Evolutionary conservation across 2,113 vertebrate genomes (phyloP), one percentile per base, ranked within the genome.

Genomic region (Oenanthe oenanthe): DNA sequence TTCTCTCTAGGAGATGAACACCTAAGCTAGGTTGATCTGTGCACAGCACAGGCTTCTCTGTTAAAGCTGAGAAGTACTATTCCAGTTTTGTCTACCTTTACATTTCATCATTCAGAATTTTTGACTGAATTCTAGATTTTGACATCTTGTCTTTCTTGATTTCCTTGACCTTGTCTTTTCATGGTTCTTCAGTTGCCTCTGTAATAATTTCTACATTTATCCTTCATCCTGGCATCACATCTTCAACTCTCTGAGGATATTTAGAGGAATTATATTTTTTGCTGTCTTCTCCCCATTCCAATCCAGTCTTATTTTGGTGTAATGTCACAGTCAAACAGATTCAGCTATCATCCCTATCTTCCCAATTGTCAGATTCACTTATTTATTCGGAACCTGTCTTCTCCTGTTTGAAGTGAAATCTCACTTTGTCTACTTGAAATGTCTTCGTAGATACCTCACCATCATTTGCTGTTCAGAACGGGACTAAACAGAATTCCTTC

Each of bases 331-430:
- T 71, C 89, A 76, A 83, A 73, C 54, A 80, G 58, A 95, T 70
- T 84, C 63, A 77, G 56, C 56, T 77, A 65, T 85, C 66, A 76
- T 73, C 42, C 26, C 85, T 54, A 2, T 60, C 12, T 93, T 93
- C 13, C 22, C 62, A 89, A 4, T 80, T 72, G 58, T 76, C 85
- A 92, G 45, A 65, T 88, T 53, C 36, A 32, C 13, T 93, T 91
- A 79, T 53, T 96, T 85, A 70, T 79, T 88, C 82, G 62, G 78
- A 83, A 73, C n/a, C 22, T 57, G 43, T 79, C 88, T 93, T 66
- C 31, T 83, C 18, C 57, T 90, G 38, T 92, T 82, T 85, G 73
- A 57, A 83, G n/a, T 62, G 51, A 90, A 93, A 83, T 76, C 63
- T 93, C 51, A 80, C 34, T 34, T 88, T 83, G 74, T 94, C 78